A percentile compares a stretch with the other conserved stretches of the same genome.
Conservation (phyloP, 1,140 invertebrate genomes). For the Euwallacea similis region DNA sequence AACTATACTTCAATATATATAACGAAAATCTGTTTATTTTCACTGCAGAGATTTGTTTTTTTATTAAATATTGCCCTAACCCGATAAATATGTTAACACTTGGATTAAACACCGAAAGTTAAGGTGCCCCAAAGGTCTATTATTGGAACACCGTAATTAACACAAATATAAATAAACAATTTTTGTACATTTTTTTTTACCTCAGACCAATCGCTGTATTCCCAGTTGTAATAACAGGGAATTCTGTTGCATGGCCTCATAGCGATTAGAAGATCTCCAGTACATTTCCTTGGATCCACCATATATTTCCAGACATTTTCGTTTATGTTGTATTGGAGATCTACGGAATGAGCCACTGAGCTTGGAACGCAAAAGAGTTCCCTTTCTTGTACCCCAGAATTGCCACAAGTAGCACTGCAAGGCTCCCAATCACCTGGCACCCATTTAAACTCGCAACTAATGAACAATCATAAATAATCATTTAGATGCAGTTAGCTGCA, state of each 20-base stretch:
- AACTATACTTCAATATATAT: too few relatives aligned
- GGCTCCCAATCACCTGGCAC: conserved; percentile 64
- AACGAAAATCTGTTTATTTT: too few relatives aligned
- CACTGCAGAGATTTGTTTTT: too few relatives aligned
- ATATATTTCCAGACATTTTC: conserved; percentile 54
- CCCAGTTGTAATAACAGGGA: conserved; percentile 69
- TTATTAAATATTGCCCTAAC: too few relatives aligned
- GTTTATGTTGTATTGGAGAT: conserved; percentile 23
- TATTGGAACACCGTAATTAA: too few relatives aligned
- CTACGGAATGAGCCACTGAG: conserved; percentile 15
- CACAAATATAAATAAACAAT: too few relatives aligned
- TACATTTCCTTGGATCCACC: conserved; percentile 61
- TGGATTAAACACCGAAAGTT: too few relatives aligned
- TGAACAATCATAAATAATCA: not conserved
- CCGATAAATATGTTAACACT: too few relatives aligned
- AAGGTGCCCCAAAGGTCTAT: too few relatives aligned
- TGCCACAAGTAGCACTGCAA: conserved; percentile 66
- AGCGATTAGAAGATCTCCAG: conserved; percentile 53
- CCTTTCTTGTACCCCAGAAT: conserved; percentile 61
- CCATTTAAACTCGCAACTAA: conserved; percentile 67
- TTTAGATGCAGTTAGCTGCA: not conserved
- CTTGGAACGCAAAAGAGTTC: conserved; percentile 65
- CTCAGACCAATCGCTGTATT: conserved; percentile 68
- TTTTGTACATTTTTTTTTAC: conserved; percentile 53
- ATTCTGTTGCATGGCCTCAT: conserved; percentile 62